phyloP scores from a whole-genome alignment of 2,888 invertebrate genomes.

The Drosophila pegasa region DNA sequence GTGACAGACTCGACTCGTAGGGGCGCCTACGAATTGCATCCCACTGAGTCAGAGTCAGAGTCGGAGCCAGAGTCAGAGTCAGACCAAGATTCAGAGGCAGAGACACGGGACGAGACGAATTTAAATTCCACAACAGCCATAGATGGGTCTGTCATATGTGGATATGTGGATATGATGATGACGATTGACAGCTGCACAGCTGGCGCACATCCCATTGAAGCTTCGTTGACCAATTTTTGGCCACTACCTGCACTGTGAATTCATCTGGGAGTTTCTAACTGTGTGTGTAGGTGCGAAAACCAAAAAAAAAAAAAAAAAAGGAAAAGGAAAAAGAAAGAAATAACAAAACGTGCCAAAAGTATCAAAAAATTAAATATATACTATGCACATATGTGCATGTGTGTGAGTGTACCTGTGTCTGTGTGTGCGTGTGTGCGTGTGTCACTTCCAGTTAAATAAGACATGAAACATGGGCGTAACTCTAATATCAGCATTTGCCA shows the following conservation, averaged over 20 bases:
- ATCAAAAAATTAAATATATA: constrained; percentile 19
- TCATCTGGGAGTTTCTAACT: constrained; percentile 59
- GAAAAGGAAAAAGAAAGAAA: constrained; percentile 20
- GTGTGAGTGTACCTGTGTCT: background rate
- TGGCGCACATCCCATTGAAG: constrained; percentile 36
- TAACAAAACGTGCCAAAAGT: constrained; percentile 73
- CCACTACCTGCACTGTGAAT: constrained; percentile 63
- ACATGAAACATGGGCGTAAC: constrained; percentile 78
- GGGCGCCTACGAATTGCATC: constrained; percentile 80
- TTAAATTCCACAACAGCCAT: constrained; percentile 72
- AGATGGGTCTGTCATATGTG: constrained; percentile 75
- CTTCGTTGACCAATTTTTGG: constrained; percentile 40
- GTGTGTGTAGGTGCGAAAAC: constrained; percentile 66
- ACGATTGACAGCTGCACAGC: constrained; percentile 80
- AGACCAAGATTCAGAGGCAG: constrained; percentile 52
- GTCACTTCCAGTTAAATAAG: constrained; percentile 74
- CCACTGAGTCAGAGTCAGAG: constrained; percentile 71
- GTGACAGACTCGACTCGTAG: constrained; percentile 75
- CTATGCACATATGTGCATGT: background rate
- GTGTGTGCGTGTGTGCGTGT: constrained; percentile 8
- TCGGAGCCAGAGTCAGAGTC: constrained; percentile 55
- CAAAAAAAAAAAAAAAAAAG: constrained; percentile 14
- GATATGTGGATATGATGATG: constrained; percentile 71
- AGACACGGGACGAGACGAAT: constrained; percentile 47
- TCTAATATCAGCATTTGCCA: constrained; percentile 64